phyloP scores from a whole-genome alignment of 2,797 vertebrate species.

The Tenualosa thibaudeaui region DNA sequence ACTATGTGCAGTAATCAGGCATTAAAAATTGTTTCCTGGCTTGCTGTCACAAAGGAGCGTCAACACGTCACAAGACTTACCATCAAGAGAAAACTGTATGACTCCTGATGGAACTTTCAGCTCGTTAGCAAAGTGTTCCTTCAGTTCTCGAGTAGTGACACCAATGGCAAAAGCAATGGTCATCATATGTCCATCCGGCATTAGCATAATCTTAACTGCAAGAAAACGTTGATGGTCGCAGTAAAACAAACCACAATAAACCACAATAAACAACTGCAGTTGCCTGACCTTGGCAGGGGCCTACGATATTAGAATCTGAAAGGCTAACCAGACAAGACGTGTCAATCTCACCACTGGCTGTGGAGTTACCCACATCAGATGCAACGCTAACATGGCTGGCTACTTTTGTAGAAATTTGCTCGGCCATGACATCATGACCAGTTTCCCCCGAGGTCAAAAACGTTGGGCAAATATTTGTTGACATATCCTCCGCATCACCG shows the following conservation, averaged over 20 bases:
- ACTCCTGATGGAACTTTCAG: slow-evolving; percentile 73
- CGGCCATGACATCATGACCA: background rate
- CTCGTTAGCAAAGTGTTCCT: slow-evolving; percentile 73
- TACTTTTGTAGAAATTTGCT: background rate
- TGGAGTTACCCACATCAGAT: slow-evolving; percentile 57
- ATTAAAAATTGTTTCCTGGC: background rate
- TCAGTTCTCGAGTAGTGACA: slow-evolving; percentile 71
- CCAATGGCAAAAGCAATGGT: slow-evolving; percentile 77
- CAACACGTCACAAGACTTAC: slow-evolving; percentile 51
- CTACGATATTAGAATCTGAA: background rate
- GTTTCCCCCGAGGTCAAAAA: slow-evolving; percentile 8
- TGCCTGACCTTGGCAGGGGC: background rate
- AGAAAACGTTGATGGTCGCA: background rate
- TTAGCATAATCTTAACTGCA: slow-evolving; percentile 82
- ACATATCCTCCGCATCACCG: background rate
- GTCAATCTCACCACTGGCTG: slow-evolving; percentile 67
- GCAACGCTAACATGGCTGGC: background rate
- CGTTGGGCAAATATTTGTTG: background rate
- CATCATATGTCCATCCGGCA: slow-evolving; percentile 80
- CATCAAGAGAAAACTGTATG: slow-evolving; percentile 73
- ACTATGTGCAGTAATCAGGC: background rate
- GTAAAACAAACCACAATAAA: too few relatives aligned
- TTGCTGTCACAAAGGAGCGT: background rate
- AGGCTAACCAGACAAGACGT: background rate
- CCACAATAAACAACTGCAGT: too few relatives aligned